Evolutionary conservation across 2,113 vertebrate genomes (phyloP).

Genomic region (Seriola dumerili): DNA sequence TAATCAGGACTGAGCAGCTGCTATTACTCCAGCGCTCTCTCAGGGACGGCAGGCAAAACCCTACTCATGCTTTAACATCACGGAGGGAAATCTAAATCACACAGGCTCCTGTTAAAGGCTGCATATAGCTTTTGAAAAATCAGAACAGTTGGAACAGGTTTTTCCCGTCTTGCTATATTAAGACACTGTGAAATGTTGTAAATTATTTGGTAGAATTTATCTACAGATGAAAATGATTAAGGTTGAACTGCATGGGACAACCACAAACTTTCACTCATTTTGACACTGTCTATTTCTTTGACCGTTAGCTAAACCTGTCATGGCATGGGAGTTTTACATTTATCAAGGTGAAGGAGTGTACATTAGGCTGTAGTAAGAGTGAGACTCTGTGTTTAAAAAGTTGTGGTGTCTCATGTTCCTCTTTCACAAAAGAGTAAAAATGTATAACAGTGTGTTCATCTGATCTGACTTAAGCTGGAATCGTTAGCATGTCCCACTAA

Average conservation of each 20-base stretch:
- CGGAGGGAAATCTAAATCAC: slow-evolving; percentile 57
- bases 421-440: background rate
- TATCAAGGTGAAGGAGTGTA: background rate
- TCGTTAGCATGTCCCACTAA: background rate
- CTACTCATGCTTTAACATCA: slow-evolving; percentile 67
- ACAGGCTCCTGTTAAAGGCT: slow-evolving; percentile 33
- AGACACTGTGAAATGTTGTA: slow-evolving; percentile 4
- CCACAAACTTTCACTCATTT: slow-evolving; percentile 26
- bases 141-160: background rate
- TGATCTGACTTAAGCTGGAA: background rate
- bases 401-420: background rate
- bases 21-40: slow-evolving; percentile 75
- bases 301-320: slow-evolving; percentile 1
- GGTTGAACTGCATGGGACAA: background rate
- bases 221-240: slow-evolving; percentile 9
- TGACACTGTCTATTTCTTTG: background rate
- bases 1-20: slow-evolving; percentile 80
- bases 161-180: slow-evolving; percentile 12
- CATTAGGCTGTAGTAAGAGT: background rate
- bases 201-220: slow-evolving; percentile 36
- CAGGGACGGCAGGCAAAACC: slow-evolving; percentile 68
- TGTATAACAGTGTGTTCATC: background rate
- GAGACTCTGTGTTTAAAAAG: background rate
- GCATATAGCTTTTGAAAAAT: slow-evolving; percentile 17
- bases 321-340: background rate